Percentiles rank a stretch among this genome's conserved stretches.
Conservation (phyloP, 2,797 vertebrate genomes). For the Carcharodon carcharias region DNA sequence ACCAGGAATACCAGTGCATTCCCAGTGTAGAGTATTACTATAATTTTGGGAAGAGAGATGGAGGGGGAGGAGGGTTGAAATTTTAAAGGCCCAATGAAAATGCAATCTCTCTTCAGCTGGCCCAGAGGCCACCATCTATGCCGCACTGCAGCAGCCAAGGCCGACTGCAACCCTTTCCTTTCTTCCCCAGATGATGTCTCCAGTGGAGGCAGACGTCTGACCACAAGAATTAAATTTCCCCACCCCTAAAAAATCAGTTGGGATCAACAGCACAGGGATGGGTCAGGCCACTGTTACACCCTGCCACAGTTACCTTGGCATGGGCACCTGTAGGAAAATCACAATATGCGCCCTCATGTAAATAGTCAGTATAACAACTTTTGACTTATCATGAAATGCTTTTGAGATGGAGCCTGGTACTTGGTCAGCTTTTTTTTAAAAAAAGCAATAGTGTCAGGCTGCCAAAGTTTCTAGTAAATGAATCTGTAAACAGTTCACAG, state of each 20-base stretch:
- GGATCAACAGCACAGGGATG: neutral
- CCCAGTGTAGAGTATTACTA: neutral
- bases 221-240: neutral
- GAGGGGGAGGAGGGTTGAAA: neutral
- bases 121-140: too few species aligned
- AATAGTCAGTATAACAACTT: neutral
- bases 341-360: neutral
- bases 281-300: neutral
- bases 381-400: neutral
- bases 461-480: neutral
- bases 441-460: neutral
- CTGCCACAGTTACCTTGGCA: neutral
- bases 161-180: neutral
- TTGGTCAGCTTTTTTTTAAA: neutral
- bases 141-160: neutral
- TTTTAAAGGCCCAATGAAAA: neutral
- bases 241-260: neutral
- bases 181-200: neutral
- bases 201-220: neutral
- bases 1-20: neutral
- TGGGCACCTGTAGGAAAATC: neutral
- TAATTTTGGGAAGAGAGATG: neutral
- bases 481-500: neutral
- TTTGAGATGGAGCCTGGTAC: neutral
- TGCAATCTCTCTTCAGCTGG: neutral